These are phyloP conservation scores for Atherinomorus stipes DNA, from an alignment of 2,113 vertebrate species.

Conservation along the genomic window DNA sequence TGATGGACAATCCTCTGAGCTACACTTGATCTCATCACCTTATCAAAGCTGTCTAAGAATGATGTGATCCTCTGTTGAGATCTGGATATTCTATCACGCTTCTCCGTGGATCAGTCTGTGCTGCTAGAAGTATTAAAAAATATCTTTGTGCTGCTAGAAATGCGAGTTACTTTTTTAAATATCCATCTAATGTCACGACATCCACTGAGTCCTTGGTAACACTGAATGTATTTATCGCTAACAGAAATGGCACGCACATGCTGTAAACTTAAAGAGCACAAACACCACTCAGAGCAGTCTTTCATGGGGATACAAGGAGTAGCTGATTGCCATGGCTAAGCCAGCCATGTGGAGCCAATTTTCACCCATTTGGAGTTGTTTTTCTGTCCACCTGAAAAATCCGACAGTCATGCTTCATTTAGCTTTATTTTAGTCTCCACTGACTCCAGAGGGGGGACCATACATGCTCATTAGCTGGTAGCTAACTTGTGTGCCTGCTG, in stretches of 20 bases:
- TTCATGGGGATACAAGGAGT: not conserved
- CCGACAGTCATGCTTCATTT: slow-evolving; percentile 12
- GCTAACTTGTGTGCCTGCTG: slow-evolving; percentile 18
- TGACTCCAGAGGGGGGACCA: slow-evolving; percentile 9
- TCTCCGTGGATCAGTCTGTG: slow-evolving; percentile 36
- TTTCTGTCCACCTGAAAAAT: slow-evolving; percentile 13
- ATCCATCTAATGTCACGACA: not conserved
- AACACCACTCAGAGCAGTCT: no score
- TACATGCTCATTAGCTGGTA: slow-evolving; percentile 20
- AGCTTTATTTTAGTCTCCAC: slow-evolving; percentile 4
- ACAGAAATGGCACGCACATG: not conserved
- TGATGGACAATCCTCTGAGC: not conserved
- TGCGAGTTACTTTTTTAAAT: slow-evolving; percentile 16
- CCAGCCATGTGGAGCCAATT: slow-evolving; percentile 2
- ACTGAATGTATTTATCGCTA: not conserved
- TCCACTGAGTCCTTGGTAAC: not conserved
- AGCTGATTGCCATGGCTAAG: not conserved
- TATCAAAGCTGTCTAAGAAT: slow-evolving; percentile 51
- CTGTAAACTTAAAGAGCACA: not conserved
- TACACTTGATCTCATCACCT: slow-evolving; percentile 32
- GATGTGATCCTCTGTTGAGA: slow-evolving; percentile 59
- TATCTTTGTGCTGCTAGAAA: slow-evolving; percentile 9
- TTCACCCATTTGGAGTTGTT: slow-evolving; percentile 3
- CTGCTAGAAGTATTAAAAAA: no score
- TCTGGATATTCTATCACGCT: slow-evolving; percentile 52